These are phyloP conservation scores for Tenebrosternarchus preto DNA, from an alignment of 2,113 vertebrate genomes.

Conservation along the genomic window DNA sequence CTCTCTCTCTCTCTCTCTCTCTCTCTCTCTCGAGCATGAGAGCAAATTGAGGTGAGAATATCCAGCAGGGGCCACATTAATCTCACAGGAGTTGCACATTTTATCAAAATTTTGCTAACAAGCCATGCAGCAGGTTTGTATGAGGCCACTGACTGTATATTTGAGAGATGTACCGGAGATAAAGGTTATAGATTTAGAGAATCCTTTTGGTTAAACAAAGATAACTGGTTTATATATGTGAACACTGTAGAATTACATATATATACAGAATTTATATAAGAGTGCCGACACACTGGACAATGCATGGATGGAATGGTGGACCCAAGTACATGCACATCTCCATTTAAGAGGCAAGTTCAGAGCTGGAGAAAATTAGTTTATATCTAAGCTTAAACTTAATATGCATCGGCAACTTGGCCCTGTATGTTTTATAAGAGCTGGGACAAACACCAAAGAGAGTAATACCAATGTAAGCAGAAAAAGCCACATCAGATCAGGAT, in stretches of 20 bases:
- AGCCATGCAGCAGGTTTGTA: not conserved
- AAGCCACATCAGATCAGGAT: not conserved
- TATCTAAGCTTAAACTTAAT: too few species aligned
- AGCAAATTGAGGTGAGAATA: conserved; percentile 15
- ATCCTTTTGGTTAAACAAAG: not conserved
- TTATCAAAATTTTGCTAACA: conserved; percentile 2
- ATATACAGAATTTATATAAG: too few species aligned
- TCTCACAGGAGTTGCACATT: conserved; percentile 13
- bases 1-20: too few species aligned
- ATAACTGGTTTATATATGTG: not conserved
- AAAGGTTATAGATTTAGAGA: conserved; percentile 1
- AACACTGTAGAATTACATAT: not conserved
- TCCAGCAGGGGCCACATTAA: conserved; percentile 1
- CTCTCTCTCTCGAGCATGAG: not conserved
- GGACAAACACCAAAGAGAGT: not conserved
- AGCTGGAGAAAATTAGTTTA: too few species aligned
- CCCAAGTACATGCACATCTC: too few species aligned
- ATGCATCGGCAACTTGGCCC: too few species aligned
- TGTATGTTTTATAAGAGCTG: not conserved
- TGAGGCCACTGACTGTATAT: not conserved
- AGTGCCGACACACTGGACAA: too few species aligned
- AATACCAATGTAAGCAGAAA: not conserved
- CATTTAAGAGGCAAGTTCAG: too few species aligned
- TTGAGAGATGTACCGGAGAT: not conserved
- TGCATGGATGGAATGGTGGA: too few species aligned